Conservation (phyloP, 1,140 invertebrate genomes). For the Araneus ventricosus region DNA sequence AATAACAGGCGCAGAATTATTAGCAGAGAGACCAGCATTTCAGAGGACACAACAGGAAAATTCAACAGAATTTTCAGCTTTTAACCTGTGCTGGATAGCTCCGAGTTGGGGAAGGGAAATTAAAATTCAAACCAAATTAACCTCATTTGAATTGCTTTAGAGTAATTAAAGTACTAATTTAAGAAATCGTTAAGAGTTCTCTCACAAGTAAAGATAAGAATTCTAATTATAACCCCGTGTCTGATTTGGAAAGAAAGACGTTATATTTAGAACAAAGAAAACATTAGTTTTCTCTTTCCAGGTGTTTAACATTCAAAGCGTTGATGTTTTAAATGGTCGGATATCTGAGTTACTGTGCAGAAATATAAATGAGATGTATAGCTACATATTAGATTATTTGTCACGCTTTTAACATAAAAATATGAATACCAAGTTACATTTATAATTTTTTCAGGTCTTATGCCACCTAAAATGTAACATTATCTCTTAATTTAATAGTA, state of each 20-base stretch:
- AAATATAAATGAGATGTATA: too few species aligned
- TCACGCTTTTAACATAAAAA: too few species aligned
- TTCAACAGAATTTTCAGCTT: background rate
- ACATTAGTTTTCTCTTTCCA: background rate
- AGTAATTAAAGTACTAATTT: slow-evolving; percentile 20
- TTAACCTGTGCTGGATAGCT: background rate
- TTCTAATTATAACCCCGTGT: background rate
- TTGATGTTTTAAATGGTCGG: too few species aligned
- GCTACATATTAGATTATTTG: too few species aligned
- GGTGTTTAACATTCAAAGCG: too few species aligned
- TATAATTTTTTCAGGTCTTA: too few species aligned
- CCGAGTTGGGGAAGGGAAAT: background rate
- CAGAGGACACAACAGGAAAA: background rate
- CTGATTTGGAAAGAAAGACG: background rate
- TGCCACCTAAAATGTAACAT: too few species aligned
- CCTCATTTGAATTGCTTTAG: background rate
- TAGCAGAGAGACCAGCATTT: background rate
- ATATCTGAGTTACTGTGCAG: too few species aligned
- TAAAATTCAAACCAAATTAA: slow-evolving; percentile 18
- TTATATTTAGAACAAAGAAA: background rate
- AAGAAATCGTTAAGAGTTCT: background rate
- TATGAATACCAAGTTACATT: too few species aligned
- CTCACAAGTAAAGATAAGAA: background rate
- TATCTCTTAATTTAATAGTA: too few species aligned
- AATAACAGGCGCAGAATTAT: slow-evolving; percentile 23